Conservation (phyloP, 2,888 invertebrate genomes). For the Caenorhabditis angaria region DNA sequence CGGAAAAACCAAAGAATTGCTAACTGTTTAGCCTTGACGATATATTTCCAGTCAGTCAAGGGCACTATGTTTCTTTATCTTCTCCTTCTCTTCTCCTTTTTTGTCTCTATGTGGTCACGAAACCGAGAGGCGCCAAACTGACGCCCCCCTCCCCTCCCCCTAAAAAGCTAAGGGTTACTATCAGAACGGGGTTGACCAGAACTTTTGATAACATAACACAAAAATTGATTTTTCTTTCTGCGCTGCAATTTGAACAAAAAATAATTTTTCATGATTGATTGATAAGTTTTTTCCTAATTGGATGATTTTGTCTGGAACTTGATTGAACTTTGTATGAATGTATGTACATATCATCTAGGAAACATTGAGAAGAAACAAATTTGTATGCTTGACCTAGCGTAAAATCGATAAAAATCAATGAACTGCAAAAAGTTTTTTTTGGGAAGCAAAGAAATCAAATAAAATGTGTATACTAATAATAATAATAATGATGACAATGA, state of each 20-base stretch:
- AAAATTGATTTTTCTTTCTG: background rate
- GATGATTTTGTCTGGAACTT: background rate
- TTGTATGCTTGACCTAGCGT: background rate
- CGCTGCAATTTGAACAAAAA: no score
- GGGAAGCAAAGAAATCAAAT: no score
- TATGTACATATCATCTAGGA: no score
- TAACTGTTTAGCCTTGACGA: conserved; percentile 49
- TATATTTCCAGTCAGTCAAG: conserved; percentile 51
- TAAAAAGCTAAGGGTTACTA: conserved; percentile 18
- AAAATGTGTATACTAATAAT: no score
- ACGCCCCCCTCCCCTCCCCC: conserved; percentile 22
- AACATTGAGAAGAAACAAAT: background rate
- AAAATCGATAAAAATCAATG: background rate
- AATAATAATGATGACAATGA: background rate
- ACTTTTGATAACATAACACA: conserved; percentile 10
- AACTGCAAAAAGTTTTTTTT: background rate
- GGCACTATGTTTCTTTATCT: conserved; percentile 39
- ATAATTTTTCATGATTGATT: background rate
- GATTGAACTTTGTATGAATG: background rate
- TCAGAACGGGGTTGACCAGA: conserved; percentile 34
- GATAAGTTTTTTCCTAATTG: background rate
- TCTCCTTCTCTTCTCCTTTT: conserved; percentile 27
- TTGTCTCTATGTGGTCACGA: conserved; percentile 28
- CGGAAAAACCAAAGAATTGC: background rate
- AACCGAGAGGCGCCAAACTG: conserved; percentile 47